phyloP scores from a whole-genome alignment of 2,888 invertebrate genomes.

The Morinoia aosen region DNA sequence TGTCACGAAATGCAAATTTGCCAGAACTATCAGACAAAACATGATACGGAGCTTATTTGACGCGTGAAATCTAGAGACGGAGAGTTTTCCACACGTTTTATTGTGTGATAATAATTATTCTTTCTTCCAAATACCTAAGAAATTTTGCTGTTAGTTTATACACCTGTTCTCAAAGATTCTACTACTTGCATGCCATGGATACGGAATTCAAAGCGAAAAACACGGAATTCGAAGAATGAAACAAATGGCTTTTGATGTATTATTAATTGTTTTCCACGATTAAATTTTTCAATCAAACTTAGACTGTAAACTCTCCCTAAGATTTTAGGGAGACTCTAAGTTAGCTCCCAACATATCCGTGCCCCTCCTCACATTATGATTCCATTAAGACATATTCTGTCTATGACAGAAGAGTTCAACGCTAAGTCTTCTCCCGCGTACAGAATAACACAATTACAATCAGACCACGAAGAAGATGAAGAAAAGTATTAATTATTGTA shows the following conservation, averaged over 20 bases:
- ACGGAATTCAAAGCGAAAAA: background rate
- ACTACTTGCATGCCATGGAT: background rate
- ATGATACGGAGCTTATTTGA: background rate
- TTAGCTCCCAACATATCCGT: no score
- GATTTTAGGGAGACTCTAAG: background rate
- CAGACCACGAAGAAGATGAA: no score
- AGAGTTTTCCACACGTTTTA: background rate
- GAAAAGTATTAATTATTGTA: no score
- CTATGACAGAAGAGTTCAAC: no score
- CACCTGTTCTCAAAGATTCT: background rate
- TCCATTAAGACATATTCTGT: no score
- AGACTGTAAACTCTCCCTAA: background rate
- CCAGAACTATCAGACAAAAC: background rate
- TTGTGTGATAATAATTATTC: background rate
- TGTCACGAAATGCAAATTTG: background rate
- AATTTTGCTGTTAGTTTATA: background rate
- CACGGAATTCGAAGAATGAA: background rate
- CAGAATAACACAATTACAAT: no score
- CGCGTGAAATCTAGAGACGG: background rate
- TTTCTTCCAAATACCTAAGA: background rate
- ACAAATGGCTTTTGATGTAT: background rate
- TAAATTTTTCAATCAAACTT: background rate
- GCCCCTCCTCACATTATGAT: no score
- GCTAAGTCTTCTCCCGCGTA: no score
- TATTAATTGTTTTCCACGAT: background rate